These are phyloP conservation scores for Cottus gobio DNA, from an alignment of 2,113 vertebrate species.

Conservation along the genomic window DNA sequence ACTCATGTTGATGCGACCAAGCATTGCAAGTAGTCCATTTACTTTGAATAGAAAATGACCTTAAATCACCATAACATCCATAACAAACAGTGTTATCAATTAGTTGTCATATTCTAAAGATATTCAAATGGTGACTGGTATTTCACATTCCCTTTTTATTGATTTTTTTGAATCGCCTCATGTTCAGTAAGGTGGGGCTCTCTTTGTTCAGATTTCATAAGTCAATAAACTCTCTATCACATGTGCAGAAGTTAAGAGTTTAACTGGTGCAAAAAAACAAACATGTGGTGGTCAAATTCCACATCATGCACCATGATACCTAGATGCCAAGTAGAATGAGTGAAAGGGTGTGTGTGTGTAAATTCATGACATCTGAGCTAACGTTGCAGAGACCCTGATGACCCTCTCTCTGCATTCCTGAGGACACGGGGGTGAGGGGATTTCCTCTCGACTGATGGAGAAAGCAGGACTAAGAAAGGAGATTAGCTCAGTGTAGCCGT, in stretches of 20 bases:
- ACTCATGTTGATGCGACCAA: not conserved
- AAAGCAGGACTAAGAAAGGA: slow-evolving; percentile 36
- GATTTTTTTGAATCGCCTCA: not conserved
- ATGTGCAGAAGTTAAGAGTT: not conserved
- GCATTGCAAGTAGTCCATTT: slow-evolving; percentile 7
- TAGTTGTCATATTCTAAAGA: not conserved
- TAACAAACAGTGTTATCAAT: not conserved
- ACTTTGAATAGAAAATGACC: not conserved
- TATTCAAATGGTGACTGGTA: not conserved
- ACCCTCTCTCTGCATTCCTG: slow-evolving; percentile 32
- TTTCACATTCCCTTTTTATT: too few species aligned
- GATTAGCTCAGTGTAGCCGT: not conserved
- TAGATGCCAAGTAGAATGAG: not conserved
- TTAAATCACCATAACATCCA: not conserved
- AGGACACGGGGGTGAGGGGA: slow-evolving; percentile 39
- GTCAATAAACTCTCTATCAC: not conserved
- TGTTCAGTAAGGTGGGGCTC: not conserved
- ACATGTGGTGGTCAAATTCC: not conserved
- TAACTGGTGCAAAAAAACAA: not conserved
- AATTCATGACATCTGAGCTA: slow-evolving; percentile 5
- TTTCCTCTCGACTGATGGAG: slow-evolving; percentile 62
- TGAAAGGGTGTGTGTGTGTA: not conserved
- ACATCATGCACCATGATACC: too few species aligned
- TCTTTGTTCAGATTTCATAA: not conserved
- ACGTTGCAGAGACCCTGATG: slow-evolving; percentile 25